These are phyloP conservation scores for Dinocampus coccinellae DNA, from an alignment of 2,888 invertebrate species.

Conservation along the genomic window DNA sequence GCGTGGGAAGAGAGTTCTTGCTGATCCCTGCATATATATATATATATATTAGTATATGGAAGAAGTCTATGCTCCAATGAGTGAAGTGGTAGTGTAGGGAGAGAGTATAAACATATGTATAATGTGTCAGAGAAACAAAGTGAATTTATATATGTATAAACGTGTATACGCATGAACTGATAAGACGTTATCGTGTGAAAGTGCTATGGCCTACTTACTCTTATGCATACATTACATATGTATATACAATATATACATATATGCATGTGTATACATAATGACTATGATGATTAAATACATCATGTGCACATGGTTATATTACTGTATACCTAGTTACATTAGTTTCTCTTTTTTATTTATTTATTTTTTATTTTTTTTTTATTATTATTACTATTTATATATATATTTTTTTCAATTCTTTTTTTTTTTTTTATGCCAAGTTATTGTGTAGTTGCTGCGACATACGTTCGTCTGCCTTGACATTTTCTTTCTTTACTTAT, in stretches of 20 bases:
- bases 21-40: background rate
- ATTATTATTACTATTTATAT: conserved; percentile 14
- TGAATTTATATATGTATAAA: conserved; percentile 35
- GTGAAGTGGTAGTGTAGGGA: conserved; percentile 14
- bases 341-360: conserved; percentile 39
- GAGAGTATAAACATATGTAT: background rate
- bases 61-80: conserved; percentile 31
- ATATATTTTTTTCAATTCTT: conserved; percentile 5
- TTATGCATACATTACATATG: conserved; percentile 26
- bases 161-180: conserved; percentile 56
- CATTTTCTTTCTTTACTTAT: background rate
- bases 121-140: conserved; percentile 22
- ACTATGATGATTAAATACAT: conserved; percentile 3
- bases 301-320: background rate
- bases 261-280: background rate
- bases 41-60: background rate
- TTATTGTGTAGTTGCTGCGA: conserved; percentile 32
- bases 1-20: conserved; percentile 26
- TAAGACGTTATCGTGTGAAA: conserved; percentile 68
- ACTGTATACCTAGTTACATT: background rate
- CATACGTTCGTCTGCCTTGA: conserved; percentile 18
- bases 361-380: too few relatives aligned
- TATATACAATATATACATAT: background rate
- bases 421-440: conserved; percentile 34
- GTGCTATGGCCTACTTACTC: conserved; percentile 67